These are phyloP conservation scores for Oreochromis tanganicae DNA, from an alignment of 2,113 vertebrate genomes.

Conservation along the genomic window DNA sequence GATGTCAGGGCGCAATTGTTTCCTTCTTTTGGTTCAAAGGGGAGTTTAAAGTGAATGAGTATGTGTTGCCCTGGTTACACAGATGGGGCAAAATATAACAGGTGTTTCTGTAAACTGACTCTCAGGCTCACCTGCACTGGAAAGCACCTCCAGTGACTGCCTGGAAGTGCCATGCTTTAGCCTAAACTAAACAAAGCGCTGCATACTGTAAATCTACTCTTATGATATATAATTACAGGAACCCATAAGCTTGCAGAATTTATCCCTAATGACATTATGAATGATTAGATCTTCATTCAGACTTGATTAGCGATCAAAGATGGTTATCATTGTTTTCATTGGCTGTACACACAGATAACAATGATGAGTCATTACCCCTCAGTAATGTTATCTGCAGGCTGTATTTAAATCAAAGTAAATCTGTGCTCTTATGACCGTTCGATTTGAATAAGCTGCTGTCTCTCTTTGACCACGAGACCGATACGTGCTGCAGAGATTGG, in stretches of 20 bases:
- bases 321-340: not conserved
- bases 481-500: not conserved
- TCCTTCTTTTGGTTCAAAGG: not conserved
- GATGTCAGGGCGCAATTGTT: not conserved
- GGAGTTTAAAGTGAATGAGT: not conserved
- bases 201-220: not conserved
- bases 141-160: not conserved
- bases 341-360: not conserved
- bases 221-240: not conserved
- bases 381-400: not conserved
- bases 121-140: slow-evolving; percentile 20
- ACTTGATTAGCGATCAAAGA: not conserved
- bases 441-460: not conserved
- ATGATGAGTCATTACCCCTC: slow-evolving; percentile 1
- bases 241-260: not conserved
- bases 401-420: slow-evolving; percentile 17
- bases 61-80: slow-evolving; percentile 45
- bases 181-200: not conserved
- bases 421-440: not conserved
- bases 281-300: not conserved
- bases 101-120: slow-evolving; percentile 71
- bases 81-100: slow-evolving; percentile 51
- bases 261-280: not conserved
- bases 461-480: not conserved
- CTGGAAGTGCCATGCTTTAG: not conserved